Evolutionary conservation across 2,797 vertebrate genomes (phyloP).

Genomic region (Myotis planiceps): DNA sequence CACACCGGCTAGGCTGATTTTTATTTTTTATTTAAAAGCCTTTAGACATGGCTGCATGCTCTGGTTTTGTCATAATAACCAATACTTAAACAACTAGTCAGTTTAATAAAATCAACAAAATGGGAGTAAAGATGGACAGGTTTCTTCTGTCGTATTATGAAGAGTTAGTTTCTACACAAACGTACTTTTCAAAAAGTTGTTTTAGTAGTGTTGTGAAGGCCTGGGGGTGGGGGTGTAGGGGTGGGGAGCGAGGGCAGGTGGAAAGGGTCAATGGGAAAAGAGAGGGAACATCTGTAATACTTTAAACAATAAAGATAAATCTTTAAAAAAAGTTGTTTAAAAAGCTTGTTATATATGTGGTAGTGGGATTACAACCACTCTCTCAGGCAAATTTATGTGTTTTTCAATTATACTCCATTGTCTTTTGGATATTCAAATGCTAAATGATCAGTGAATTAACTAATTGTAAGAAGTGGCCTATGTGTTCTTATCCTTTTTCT

Average conservation of each 20-base stretch:
- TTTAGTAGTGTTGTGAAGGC: neutral
- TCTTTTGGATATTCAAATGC: conserved; percentile 15
- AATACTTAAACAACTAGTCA: neutral
- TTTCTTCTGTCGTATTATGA: conserved; percentile 25
- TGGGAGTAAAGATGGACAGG: neutral
- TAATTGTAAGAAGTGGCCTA: neutral
- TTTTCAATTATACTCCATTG: neutral
- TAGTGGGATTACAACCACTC: neutral
- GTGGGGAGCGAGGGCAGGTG: too few relatives aligned
- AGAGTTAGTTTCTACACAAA: neutral
- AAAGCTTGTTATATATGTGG: neutral
- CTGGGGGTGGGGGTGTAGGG: too few relatives aligned
- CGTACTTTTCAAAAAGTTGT: neutral
- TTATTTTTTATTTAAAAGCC: neutral
- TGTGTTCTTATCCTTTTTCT: neutral
- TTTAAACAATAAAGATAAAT: too few relatives aligned
- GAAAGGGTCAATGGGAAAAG: too few relatives aligned
- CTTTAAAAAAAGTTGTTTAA: neutral
- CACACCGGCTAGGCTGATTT: too few relatives aligned
- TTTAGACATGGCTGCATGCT: neutral
- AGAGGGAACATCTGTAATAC: too few relatives aligned
- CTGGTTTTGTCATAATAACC: neutral
- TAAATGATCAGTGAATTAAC: neutral
- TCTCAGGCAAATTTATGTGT: neutral
- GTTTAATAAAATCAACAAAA: conserved; percentile 20